These are phyloP conservation scores for Hemiscyllium ocellatum DNA, from an alignment of 2,113 vertebrate genomes.

Conservation along the genomic window DNA sequence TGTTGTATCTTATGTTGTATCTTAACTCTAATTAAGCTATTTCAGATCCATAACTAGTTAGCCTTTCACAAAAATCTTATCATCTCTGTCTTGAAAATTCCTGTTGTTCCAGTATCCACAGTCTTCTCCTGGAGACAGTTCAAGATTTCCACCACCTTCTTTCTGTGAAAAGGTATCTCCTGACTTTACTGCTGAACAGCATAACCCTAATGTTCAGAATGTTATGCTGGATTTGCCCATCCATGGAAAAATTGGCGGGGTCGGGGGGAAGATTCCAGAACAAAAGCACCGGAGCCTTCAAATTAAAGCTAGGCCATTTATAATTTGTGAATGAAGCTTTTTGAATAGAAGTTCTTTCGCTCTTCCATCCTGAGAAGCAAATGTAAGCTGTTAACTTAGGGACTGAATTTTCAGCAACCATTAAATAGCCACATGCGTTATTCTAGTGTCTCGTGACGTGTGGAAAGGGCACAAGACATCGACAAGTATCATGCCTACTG, in stretches of 20 bases:
- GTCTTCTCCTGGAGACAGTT: background rate
- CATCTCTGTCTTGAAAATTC: background rate
- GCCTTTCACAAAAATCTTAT: too few relatives aligned
- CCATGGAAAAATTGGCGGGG: too few relatives aligned
- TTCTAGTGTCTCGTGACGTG: slow-evolving; percentile 80
- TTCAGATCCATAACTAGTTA: background rate
- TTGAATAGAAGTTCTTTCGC: background rate
- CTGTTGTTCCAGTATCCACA: background rate
- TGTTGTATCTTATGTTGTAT: too few relatives aligned
- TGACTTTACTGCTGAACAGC: background rate
- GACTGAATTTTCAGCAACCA: background rate
- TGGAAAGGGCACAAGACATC: slow-evolving; percentile 74
- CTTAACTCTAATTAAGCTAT: background rate
- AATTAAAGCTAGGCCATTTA: background rate
- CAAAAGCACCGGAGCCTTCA: background rate
- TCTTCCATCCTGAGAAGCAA: background rate
- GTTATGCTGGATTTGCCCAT: background rate
- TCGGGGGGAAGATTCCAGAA: background rate
- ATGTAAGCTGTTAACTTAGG: background rate
- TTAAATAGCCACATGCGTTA: background rate
- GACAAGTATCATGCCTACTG: slow-evolving; percentile 73
- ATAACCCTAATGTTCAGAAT: background rate
- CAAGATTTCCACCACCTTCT: background rate
- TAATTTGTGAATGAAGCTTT: background rate
- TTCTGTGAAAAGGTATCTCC: background rate